Evolutionary conservation across 2,113 vertebrate genomes (phyloP).

Genomic region (Chionis minor): DNA sequence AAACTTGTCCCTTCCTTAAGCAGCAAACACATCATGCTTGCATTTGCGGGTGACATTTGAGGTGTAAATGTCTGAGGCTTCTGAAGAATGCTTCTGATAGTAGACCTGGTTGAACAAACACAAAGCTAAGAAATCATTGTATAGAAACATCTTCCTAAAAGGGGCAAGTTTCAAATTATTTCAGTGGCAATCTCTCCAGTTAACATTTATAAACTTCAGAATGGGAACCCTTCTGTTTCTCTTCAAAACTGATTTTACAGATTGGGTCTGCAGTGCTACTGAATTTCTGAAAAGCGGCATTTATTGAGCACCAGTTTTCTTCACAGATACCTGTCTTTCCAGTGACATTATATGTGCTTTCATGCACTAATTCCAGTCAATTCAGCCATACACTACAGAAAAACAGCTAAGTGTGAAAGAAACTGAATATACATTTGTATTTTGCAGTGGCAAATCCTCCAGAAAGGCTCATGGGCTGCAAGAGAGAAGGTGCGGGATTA

Average conservation of each 20-base stretch:
- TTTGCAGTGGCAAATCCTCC: neutral
- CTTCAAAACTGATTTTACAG: neutral
- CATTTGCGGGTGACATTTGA: constrained; percentile 23
- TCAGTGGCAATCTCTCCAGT: neutral
- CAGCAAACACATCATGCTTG: neutral
- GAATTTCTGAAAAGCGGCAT: neutral
- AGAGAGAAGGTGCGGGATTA: neutral
- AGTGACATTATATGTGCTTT: neutral
- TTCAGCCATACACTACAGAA: neutral
- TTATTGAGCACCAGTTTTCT: neutral
- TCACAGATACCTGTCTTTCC: neutral
- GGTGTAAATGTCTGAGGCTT: constrained; percentile 9
- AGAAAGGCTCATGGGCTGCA: neutral
- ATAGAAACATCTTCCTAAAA: neutral
- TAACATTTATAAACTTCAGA: neutral
- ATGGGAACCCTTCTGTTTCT: neutral
- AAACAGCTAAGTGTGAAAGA: neutral
- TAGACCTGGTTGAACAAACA: neutral
- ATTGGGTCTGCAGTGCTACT: neutral
- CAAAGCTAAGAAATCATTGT: neutral
- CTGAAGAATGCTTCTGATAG: neutral
- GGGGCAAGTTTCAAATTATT: neutral
- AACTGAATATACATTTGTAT: neutral
- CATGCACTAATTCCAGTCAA: neutral
- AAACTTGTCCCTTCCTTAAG: neutral